Conservation (phyloP, 1,140 invertebrate species). For the Brachionus sp. region DNA sequence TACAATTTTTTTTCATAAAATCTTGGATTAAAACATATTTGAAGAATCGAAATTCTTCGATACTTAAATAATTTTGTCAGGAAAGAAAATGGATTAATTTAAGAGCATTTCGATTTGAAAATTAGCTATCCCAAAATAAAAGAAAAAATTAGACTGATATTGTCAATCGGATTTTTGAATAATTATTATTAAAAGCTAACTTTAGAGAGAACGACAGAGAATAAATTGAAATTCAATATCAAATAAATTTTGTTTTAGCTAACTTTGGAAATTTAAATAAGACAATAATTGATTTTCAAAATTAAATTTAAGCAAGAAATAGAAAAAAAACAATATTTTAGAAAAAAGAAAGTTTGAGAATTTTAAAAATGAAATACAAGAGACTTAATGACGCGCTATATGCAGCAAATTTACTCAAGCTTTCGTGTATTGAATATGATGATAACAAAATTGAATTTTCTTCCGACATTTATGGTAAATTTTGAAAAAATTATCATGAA, state of each 20-base stretch:
- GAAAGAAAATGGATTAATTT: not conserved
- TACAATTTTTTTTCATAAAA: not conserved
- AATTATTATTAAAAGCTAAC: no score
- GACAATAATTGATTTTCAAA: not conserved
- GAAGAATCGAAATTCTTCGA: not conserved
- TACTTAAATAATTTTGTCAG: not conserved
- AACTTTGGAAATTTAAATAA: no score
- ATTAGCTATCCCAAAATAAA: no score
- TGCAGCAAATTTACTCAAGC: not conserved
- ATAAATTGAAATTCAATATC: no score
- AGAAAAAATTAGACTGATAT: no score
- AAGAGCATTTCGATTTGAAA: no score
- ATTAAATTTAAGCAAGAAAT: not conserved
- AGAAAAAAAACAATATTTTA: not conserved
- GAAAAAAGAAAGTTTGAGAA: not conserved
- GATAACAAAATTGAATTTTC: not conserved
- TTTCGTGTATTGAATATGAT: not conserved
- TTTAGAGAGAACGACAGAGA: no score
- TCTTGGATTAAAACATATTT: not conserved
- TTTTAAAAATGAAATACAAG: not conserved
- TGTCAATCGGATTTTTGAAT: no score
- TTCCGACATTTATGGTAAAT: not conserved
- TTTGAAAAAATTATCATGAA: not conserved
- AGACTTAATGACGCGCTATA: not conserved
- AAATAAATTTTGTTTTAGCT: no score